Percentiles rank a stretch among this genome's conserved stretches.
Conservation (phyloP, 2,113 vertebrate genomes). For the Nannobrachium achirus region DNA sequence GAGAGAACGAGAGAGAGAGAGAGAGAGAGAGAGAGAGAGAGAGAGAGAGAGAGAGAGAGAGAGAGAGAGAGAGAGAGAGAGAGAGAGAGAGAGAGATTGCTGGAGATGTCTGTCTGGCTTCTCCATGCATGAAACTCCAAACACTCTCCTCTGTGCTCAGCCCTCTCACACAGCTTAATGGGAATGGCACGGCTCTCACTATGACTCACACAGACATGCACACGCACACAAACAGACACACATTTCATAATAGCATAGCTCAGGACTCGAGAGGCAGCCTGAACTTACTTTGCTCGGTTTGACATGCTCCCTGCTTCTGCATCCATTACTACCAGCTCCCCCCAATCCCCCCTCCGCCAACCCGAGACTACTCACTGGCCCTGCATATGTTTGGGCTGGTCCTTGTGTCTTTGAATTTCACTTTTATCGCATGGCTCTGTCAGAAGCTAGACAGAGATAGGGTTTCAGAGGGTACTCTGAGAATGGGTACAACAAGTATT, state of each 20-base stretch:
- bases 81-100: constrained; percentile 2
- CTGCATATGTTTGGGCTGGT: not conserved
- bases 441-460: too few relatives aligned
- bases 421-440: too few relatives aligned
- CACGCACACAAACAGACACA: constrained; percentile 8
- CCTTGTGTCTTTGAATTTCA: too few relatives aligned
- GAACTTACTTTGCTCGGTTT: constrained; percentile 19
- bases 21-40: too few relatives aligned
- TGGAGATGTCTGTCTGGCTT: constrained; percentile 24
- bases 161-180: constrained; percentile 8
- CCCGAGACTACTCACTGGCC: not conserved
- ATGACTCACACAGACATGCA: constrained; percentile 9
- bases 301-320: constrained; percentile 19
- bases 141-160: constrained; percentile 18
- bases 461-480: too few relatives aligned
- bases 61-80: not conserved
- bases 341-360: not conserved
- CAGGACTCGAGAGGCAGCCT: constrained; percentile 3
- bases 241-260: not conserved
- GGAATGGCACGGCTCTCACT: constrained; percentile 1
- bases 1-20: too few relatives aligned
- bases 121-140: constrained; percentile 40
- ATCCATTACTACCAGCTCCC: constrained; percentile 18
- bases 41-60: too few relatives aligned
- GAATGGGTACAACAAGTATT: too few relatives aligned